Evolutionary conservation across 1,140 invertebrate genomes (phyloP).

Genomic region (Sycophaga agraensis): DNA sequence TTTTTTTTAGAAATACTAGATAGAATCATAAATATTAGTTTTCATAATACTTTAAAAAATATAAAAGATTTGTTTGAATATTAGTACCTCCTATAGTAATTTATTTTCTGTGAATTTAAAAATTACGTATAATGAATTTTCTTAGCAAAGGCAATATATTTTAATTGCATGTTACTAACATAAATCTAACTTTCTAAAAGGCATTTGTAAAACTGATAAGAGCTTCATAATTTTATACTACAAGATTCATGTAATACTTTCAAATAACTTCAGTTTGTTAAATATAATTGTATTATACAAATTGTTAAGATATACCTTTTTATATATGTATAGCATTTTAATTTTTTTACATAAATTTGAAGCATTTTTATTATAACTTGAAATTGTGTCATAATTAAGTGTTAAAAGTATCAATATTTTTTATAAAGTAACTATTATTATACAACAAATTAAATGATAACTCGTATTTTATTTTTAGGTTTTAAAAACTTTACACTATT

Average conservation of each 20-base stretch:
- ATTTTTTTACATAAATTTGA: constrained; percentile 25
- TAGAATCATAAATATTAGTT: not conserved
- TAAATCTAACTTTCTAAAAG: not conserved
- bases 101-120: constrained; percentile 25
- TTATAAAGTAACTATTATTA: no score
- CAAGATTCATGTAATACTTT: no score
- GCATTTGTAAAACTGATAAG: no score
- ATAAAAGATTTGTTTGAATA: no score
- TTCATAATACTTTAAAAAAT: not conserved
- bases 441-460: no score
- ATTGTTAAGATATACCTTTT: constrained; percentile 18
- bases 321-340: constrained; percentile 13
- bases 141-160: constrained; percentile 7
- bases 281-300: constrained; percentile 18
- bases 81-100: constrained; percentile 15
- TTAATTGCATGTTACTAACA: not conserved
- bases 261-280: no score
- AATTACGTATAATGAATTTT: constrained; percentile 16
- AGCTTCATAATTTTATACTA: no score
- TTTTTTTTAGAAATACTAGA: not conserved
- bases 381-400: no score
- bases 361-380: constrained; percentile 17
- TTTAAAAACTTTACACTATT: no score
- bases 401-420: no score
- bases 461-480: no score